Base-by-base conservation (phyloP, 2,797 vertebrate species). In the Liasis olivaceus region DNA sequence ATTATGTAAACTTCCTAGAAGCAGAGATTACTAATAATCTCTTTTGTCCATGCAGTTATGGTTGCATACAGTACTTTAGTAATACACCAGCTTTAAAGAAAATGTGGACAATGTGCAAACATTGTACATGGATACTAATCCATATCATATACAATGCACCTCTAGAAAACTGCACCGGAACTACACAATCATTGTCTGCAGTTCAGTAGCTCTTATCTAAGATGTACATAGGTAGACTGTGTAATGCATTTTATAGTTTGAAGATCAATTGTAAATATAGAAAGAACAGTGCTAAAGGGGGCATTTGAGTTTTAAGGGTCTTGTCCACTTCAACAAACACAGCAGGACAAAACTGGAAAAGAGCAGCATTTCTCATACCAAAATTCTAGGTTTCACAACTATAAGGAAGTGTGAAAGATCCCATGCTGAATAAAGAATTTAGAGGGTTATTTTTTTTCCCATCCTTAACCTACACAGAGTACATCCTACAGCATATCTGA, bases 371-470 rank as follows among this genome's bases (percentile, higher is more conserved):
- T 77, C 66, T 89, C 5, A 47, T 5, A 87, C 13, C 6, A 28
- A 51, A 66, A 9, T 62, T 59, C 20, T 47, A 58, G 51, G 62
- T 26, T 90, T 12, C 54, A 60, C 77, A 77, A 0, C 0, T 0
- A 0, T 36, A 60, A 90, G 58, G 31, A 89, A n/a, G 22, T 89
- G 62, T 77, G 89, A 89, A 93, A 85, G 64, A 36, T 87, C 81
- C 91, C 84, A 11, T 28, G 26, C 15, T 58, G 31, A 15, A 8
- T 31, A 87, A 90, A 60, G 93, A 91, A 6, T 1, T 84, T 58
- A 91, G 89, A 91, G 86, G 1, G 54, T 94, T 92, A 95, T 56
- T 64, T 84, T 86, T 95, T 95, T 11, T 22, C 92, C 90, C 72
- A 91, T 36, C 24, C 24, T 51, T 56, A 81, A 54, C 17, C 2